A percentile compares a stretch with the other conserved stretches of the same genome.
phyloP scores from a whole-genome alignment of 2,113 vertebrate genomes.

The Catagonus wagneri region DNA sequence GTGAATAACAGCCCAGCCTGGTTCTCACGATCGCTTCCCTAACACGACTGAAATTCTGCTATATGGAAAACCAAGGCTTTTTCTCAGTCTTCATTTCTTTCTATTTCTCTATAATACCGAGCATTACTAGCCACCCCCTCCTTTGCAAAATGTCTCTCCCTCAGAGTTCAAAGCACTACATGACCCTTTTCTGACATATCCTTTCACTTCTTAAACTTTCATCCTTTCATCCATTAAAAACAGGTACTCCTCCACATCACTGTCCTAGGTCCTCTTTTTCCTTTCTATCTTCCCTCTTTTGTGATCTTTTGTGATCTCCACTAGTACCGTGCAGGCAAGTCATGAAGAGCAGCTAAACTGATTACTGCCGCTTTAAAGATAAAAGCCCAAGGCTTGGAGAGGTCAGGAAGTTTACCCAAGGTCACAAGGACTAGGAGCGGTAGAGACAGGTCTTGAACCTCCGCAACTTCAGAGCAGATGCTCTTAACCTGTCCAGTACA shows the following conservation, averaged over 20 bases:
- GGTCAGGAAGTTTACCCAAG: neutral
- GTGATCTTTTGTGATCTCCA: neutral
- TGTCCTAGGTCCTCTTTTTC: neutral
- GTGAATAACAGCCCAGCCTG: neutral
- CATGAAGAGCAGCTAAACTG: neutral
- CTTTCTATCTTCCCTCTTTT: neutral
- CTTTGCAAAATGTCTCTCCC: neutral
- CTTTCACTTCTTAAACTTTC: neutral
- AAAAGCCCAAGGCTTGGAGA: neutral
- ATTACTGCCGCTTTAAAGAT: neutral
- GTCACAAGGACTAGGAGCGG: neutral
- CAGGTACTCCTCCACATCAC: neutral
- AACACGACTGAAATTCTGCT: neutral
- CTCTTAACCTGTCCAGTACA: neutral
- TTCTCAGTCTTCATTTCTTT: neutral
- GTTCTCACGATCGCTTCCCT: neutral
- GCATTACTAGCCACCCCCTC: neutral
- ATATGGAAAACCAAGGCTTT: neutral
- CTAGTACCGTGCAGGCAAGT: neutral
- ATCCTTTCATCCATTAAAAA: neutral
- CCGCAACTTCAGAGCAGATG: neutral
- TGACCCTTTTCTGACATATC: neutral
- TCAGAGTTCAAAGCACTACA: neutral
- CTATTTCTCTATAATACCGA: neutral
- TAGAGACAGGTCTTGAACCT: neutral